Conservation (phyloP, 2,888 invertebrate genomes). For the Tigriopus californicus region DNA sequence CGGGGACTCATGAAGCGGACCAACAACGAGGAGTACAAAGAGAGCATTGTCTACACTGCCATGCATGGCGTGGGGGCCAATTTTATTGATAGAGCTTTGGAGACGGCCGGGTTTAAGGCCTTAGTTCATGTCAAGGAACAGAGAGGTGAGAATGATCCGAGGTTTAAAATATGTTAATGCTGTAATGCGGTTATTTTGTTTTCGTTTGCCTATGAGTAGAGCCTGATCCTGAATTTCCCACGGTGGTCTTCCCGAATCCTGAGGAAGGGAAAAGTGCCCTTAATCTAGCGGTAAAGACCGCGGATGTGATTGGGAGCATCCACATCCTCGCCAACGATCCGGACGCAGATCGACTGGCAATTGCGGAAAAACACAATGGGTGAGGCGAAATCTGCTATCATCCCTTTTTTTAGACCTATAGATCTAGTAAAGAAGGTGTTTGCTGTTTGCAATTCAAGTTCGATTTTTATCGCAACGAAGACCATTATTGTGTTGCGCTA, state of each 20-base stretch:
- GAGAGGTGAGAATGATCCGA: background rate
- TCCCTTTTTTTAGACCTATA: background rate
- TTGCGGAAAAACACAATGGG: conserved; percentile 59
- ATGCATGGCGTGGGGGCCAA: conserved; percentile 93
- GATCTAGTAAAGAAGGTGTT: background rate
- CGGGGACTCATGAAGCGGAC: conserved; percentile 39
- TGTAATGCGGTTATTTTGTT: conserved; percentile 8
- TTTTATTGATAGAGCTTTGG: conserved; percentile 53
- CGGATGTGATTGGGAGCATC: conserved; percentile 43
- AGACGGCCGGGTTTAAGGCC: conserved; percentile 41
- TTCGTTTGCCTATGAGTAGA: conserved; percentile 37
- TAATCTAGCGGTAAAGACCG: conserved; percentile 53
- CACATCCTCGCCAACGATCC: conserved; percentile 93
- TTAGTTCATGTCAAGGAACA: conserved; percentile 7
- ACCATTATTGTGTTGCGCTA: conserved; percentile 17
- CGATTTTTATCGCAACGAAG: background rate
- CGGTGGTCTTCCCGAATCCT: conserved; percentile 92
- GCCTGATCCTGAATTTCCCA: conserved; percentile 91
- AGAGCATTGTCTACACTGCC: conserved; percentile 66
- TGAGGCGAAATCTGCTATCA: conserved; percentile 24
- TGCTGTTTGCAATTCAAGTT: background rate
- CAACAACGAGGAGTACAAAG: conserved; percentile 27
- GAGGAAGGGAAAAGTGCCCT: conserved; percentile 77
- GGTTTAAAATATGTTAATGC: background rate
- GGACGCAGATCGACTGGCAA: conserved; percentile 86